A percentile compares a stretch with the other conserved stretches of the same genome.
Evolutionary conservation across 2,113 vertebrate species (phyloP).

Genomic region (Cebus imitator): DNA sequence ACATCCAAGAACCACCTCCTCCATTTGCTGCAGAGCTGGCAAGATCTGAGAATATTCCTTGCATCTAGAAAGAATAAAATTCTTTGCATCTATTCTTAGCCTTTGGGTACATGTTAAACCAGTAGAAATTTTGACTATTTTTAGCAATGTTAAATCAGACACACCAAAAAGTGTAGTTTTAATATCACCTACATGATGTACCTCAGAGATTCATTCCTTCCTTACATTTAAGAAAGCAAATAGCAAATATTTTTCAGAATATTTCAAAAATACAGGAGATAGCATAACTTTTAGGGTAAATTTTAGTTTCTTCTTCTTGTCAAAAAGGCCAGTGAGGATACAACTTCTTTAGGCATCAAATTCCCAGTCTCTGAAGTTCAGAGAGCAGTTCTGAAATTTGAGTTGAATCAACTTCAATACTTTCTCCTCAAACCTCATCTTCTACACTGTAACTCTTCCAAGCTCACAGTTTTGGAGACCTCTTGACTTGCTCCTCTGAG

Average conservation of each 20-base stretch:
- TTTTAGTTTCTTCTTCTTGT: not conserved
- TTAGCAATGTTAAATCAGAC: not conserved
- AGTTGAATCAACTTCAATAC: not conserved
- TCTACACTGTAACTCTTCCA: not conserved
- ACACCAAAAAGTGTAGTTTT: not conserved
- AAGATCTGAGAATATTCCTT: not conserved
- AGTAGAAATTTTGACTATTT: conserved; percentile 3
- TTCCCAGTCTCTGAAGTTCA: not conserved
- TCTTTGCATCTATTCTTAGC: conserved; percentile 24
- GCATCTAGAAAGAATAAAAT: not conserved
- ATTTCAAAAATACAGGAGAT: not conserved
- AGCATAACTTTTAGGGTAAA: not conserved
- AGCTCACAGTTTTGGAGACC: not conserved
- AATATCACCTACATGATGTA: not conserved
- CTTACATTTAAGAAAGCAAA: not conserved
- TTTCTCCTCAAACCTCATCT: not conserved
- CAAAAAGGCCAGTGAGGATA: not conserved
- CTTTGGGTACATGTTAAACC: conserved; percentile 6
- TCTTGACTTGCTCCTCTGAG: not conserved
- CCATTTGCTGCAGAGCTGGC: not conserved
- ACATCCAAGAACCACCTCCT: conserved; percentile 19
- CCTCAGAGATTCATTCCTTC: not conserved
- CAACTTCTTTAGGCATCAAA: not conserved
- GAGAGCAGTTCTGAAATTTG: not conserved
- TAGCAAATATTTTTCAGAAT: not conserved